Evolutionary conservation across 2,113 vertebrate species (phyloP), one percentile per base, ranked within the genome.

Genomic region (Glaucomys volans): DNA sequence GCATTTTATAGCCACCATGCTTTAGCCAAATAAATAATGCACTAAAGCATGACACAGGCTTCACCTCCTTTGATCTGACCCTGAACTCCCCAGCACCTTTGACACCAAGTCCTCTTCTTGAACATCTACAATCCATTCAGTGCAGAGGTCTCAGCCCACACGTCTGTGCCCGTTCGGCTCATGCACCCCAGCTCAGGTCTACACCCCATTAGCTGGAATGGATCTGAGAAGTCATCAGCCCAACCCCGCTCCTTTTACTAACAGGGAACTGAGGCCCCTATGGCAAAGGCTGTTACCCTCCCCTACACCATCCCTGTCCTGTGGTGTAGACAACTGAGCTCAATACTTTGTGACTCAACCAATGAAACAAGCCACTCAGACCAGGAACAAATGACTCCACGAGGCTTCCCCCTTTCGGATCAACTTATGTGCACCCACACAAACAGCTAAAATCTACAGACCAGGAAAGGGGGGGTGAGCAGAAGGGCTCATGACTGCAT

Each of bases 401-500:
- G 6, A 32, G 75, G 75, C 57, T 59, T 84, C 42, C 40, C 52
- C 40, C 35, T 26, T n/a, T 17, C n/a, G 28, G 17, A 59, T 10
- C 1, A 0, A 54, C n/a, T 71, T 40, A 13, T 14, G 50, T 0
- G 32, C 37, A 30, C n/a, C 26, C 9, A 40, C 32, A 76, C n/a
- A 5, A 69, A 82, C 62, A 52, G 64, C 47, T 13, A 50, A 75
- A 12, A n/a, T 80, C n/a, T n/a, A 40, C 89, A 84, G 52, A 54
- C 35, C 12, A 5, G 52, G 66, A 22, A 30, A 1, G 4, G 14
- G 24, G 50, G 66, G 1, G 9, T 40, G 40, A 30, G 57, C 57
- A 42, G 30, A 57, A 69, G 40, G 37, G 44, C 71, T 74, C 47
- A 0, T 0, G 0, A 24, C 69, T 20, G 16, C 54, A 8, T 14